These are phyloP conservation scores for Etheostoma nigrum DNA, from an alignment of 2,797 vertebrate genomes.

Conservation along the genomic window DNA sequence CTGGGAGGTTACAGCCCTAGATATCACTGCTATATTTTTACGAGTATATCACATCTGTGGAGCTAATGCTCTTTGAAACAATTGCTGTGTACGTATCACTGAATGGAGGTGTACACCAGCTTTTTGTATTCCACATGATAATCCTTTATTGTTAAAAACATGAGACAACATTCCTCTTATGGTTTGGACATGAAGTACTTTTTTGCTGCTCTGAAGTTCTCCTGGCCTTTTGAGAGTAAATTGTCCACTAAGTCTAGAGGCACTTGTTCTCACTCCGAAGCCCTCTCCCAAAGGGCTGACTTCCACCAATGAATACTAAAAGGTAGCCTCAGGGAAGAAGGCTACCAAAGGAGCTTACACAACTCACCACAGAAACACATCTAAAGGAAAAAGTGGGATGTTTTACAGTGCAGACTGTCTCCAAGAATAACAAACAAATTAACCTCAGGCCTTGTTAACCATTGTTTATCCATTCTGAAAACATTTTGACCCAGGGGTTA, in stretches of 20 bases:
- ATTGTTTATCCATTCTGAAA: conserved; percentile 46
- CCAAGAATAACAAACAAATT: conserved; percentile 47
- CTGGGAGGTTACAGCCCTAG: background rate
- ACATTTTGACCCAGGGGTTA: conserved; percentile 31
- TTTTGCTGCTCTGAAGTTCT: conserved; percentile 28
- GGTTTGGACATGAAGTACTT: conserved; percentile 15
- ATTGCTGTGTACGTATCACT: conserved; percentile 15
- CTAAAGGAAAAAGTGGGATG: conserved; percentile 25
- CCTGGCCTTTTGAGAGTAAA: conserved; percentile 43
- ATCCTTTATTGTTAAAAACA: conserved; percentile 19
- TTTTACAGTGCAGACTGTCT: conserved; percentile 23
- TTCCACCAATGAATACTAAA: conserved; percentile 71
- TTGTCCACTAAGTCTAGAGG: conserved; percentile 50
- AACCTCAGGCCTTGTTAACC: conserved; percentile 46
- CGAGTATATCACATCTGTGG: conserved; percentile 24
- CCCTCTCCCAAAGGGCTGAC: conserved; percentile 42
- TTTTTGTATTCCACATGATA: background rate
- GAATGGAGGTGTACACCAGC: conserved; percentile 14
- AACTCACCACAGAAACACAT: conserved; percentile 40
- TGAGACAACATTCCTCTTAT: conserved; percentile 4
- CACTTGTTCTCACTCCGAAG: conserved; percentile 54
- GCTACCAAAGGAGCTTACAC: conserved; percentile 27
- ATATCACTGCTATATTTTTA: conserved; percentile 31
- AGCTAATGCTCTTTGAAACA: conserved; percentile 40
- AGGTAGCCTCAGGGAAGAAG: conserved; percentile 57